A percentile compares a stretch with the other conserved stretches of the same genome.
Evolutionary conservation across 1,140 invertebrate genomes (phyloP).

Genomic region (Hetaerina americana): DNA sequence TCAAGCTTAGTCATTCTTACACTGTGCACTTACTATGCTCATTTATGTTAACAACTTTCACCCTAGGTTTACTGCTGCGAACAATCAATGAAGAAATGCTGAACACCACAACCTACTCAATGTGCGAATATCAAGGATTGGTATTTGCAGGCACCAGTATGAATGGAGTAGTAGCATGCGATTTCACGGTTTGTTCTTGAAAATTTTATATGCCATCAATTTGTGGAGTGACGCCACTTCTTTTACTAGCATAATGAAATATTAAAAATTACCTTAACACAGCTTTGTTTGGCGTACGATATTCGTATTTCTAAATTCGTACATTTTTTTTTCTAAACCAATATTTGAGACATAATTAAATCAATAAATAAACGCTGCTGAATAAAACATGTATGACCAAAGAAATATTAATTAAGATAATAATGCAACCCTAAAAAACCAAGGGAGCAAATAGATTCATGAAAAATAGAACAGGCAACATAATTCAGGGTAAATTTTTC

Average conservation of each 20-base stretch:
- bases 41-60: background rate
- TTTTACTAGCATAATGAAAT: background rate
- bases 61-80: background rate
- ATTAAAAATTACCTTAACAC: background rate
- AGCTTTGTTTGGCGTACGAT: background rate
- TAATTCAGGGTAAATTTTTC: no score
- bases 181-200: background rate
- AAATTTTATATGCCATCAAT: background rate
- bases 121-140: background rate
- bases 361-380: background rate
- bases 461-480: no score
- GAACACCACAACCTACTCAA: background rate
- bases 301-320: background rate
- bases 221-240: background rate
- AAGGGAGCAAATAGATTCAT: no score
- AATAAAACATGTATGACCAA: no score
- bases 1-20: background rate
- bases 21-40: background rate
- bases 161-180: background rate
- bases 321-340: background rate
- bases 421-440: no score
- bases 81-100: background rate
- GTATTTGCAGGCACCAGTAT: background rate
- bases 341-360: background rate
- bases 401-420: no score